Evolutionary conservation across 2,888 invertebrate species (phyloP).

Genomic region (Caenorhabditis uteleia): DNA sequence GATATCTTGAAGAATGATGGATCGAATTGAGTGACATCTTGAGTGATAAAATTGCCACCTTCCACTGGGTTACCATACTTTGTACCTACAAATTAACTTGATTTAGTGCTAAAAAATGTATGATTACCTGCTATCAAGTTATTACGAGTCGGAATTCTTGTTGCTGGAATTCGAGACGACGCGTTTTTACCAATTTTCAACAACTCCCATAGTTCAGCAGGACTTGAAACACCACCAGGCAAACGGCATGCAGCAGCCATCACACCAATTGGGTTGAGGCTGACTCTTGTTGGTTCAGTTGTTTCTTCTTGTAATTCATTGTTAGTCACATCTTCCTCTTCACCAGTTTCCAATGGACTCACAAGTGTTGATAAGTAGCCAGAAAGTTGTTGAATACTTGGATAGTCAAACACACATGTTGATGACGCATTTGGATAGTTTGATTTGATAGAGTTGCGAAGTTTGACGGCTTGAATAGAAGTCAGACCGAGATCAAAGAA

Average conservation of each 20-base stretch:
- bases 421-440: constrained; percentile 41
- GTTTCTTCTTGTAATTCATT: constrained; percentile 14
- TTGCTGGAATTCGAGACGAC: constrained; percentile 54
- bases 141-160: constrained; percentile 57
- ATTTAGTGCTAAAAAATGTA: background rate
- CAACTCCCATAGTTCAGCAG: constrained; percentile 57
- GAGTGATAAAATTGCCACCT: constrained; percentile 61
- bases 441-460: constrained; percentile 40
- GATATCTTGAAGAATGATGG: constrained; percentile 62
- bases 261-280: constrained; percentile 26
- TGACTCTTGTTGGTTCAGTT: constrained; percentile 20
- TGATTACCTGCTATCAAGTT: constrained; percentile 43
- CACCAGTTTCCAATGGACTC: constrained; percentile 7
- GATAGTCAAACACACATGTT: constrained; percentile 47
- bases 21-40: constrained; percentile 55
- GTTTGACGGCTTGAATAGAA: constrained; percentile 45
- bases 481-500: constrained; percentile 52
- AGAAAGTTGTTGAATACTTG: constrained; percentile 39
- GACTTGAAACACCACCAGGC: constrained; percentile 54
- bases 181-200: constrained; percentile 54
- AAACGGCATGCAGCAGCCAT: constrained; percentile 58
- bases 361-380: constrained; percentile 38
- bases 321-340: constrained; percentile 5
- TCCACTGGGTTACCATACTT: constrained; percentile 55
- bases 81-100: constrained; percentile 12